phyloP scores from a whole-genome alignment of 37 sponge, comb jelly and placozoan species.

The Geodia barretti region DNA sequence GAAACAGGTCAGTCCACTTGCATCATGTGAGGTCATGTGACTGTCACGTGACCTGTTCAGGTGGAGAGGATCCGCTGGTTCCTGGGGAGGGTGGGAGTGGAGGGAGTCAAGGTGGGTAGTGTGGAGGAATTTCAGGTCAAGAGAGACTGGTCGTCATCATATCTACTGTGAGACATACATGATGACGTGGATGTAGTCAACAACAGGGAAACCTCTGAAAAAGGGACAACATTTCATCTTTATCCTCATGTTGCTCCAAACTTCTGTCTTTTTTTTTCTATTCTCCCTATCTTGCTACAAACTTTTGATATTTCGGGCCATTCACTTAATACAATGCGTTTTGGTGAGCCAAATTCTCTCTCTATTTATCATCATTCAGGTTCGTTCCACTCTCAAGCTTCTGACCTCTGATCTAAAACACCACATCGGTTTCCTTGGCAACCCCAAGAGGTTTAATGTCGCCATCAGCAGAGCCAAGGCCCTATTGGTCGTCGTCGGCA shows the following conservation, averaged over 20 bases:
- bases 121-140: slow-evolving; percentile 92
- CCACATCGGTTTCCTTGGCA: slow-evolving; percentile 73
- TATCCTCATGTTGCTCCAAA: not conserved
- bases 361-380: slow-evolving; percentile 12
- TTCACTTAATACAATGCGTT: not conserved
- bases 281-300: not conserved
- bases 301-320: too few relatives aligned
- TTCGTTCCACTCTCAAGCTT: slow-evolving; percentile 37
- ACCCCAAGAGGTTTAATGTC: slow-evolving; percentile 84
- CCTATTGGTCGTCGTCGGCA: slow-evolving; percentile 70
- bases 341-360: not conserved
- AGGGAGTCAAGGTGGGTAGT: slow-evolving; percentile 64
- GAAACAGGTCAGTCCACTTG: slow-evolving; percentile 52
- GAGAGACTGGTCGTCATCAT: slow-evolving; percentile 72
- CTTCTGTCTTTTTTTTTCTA: not conserved
- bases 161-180: slow-evolving; percentile 68
- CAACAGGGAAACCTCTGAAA: too few relatives aligned
- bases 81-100: slow-evolving; percentile 20
- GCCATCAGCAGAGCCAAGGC: slow-evolving; percentile 80
- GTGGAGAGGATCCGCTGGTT: slow-evolving; percentile 66
- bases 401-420: slow-evolving; percentile 37
- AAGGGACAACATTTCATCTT: too few relatives aligned
- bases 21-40: too few relatives aligned
- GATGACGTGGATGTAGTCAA: too few relatives aligned
- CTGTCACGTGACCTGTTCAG: not conserved